These are phyloP conservation scores for Lasioglossum vierecki DNA, from an alignment of 2,888 invertebrate genomes.

Conservation along the genomic window DNA sequence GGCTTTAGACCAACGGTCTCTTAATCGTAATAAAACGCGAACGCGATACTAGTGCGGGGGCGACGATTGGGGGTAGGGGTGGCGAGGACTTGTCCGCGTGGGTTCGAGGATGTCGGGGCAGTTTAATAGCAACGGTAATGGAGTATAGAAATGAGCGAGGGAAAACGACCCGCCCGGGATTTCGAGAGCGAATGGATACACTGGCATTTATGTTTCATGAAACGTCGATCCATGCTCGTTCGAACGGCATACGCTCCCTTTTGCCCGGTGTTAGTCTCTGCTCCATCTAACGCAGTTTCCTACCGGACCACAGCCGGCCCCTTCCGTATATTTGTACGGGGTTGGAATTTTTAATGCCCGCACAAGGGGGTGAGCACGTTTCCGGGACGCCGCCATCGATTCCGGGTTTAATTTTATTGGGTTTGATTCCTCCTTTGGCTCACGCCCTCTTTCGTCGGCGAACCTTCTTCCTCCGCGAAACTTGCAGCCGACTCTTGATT, in stretches of 20 bases:
- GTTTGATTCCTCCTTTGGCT: not conserved
- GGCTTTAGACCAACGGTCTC: constrained; percentile 21
- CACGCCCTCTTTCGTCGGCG: not conserved
- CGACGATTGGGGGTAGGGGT: not conserved
- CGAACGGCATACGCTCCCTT: constrained; percentile 51
- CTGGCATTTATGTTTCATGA: constrained; percentile 61
- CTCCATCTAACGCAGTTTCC: constrained; percentile 60
- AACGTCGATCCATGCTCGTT: constrained; percentile 44
- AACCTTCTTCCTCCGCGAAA: not conserved
- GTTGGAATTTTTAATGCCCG: constrained; percentile 27
- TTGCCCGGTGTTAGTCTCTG: constrained; percentile 41
- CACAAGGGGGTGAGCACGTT: not conserved
- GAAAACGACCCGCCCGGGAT: constrained; percentile 58
- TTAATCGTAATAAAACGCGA: constrained; percentile 54
- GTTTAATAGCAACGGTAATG: constrained; percentile 59
- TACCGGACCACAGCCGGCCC: constrained; percentile 40
- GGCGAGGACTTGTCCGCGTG: not conserved
- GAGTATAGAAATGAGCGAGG: constrained; percentile 50
- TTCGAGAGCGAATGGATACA: constrained; percentile 55
- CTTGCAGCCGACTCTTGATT: constrained; percentile 8
- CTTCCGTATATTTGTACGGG: constrained; percentile 6
- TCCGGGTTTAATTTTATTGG: constrained; percentile 13
- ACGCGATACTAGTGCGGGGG: not conserved
- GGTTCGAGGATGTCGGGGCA: constrained; percentile 25
- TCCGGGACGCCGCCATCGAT: not conserved